phyloP scores from a whole-genome alignment of 2,113 vertebrate genomes.

The Rhinopithecus roxellana region DNA sequence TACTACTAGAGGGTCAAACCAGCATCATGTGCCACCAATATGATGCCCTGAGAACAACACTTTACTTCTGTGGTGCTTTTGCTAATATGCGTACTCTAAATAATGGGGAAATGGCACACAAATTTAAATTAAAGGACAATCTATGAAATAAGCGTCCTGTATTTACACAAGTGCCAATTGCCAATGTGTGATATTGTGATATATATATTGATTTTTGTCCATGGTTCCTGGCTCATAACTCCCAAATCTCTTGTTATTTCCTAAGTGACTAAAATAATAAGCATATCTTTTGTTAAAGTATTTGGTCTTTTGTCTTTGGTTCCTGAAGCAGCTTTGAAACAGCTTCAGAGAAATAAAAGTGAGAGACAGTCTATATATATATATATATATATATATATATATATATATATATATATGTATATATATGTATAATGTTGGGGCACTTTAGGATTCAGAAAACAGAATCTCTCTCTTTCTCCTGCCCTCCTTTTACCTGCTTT shows the following conservation, averaged over 20 bases:
- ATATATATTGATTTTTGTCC: neutral
- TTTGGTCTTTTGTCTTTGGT: neutral
- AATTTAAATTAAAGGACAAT: neutral
- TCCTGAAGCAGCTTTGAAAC: neutral
- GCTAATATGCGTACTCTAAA: constrained; percentile 25
- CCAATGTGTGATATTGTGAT: neutral
- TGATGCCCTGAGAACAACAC: neutral
- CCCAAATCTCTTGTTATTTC: neutral
- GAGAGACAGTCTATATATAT: neutral
- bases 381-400: too few species aligned
- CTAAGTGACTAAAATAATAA: neutral
- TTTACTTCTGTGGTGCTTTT: neutral
- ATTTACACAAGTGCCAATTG: neutral
- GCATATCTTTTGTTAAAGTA: neutral
- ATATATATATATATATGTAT: too few species aligned
- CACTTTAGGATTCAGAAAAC: neutral
- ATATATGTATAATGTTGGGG: neutral
- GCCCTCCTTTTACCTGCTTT: neutral
- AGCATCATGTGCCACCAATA: neutral
- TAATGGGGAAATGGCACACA: neutral
- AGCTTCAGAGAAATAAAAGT: neutral
- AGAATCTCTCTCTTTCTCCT: neutral
- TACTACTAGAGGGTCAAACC: neutral
- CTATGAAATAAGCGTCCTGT: neutral
- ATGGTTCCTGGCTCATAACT: neutral